Evolutionary conservation across 2,888 invertebrate species (phyloP), one percentile per base, ranked within the genome.

Genomic region (Epiblema foenella): DNA sequence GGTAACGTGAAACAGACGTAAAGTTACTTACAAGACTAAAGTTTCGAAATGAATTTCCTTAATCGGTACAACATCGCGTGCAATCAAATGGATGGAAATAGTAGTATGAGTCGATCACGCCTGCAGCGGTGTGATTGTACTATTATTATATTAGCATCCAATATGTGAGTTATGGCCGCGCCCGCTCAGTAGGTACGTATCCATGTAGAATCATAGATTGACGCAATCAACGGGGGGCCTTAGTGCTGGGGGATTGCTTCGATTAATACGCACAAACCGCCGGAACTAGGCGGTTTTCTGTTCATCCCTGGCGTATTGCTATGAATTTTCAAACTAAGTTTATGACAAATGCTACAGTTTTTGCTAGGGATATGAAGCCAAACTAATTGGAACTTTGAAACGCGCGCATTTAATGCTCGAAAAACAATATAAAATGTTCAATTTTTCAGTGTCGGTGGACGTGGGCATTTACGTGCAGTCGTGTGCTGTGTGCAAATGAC

Each of bases 401-500:
- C 9, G 15, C 54, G 54, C 24, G 18, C 54, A 39, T 39, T 64
- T 37, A 63, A 63, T 37, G 15, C 8, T 52, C 20, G 10, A 20
- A 39, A 64, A 37, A 54, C 54, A 54, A 64, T 54, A 64, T 42
- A 29, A 33, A 37, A 7, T 39, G 29, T 42, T 58, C 15, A 11
- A 65, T 64, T 69, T 65, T 69, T 69, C 66, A 66, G 54, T 70
- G 60, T 24, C 54, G 46, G 33, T 33, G 54, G n/a, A 46, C 33
- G 39, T 64, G 24, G 65, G 18, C 49, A 46, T 54, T 54, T 68
- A 60, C 37, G 60, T 54, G 66, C 49, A 60, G 42, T 37, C 66
- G 66, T 49, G 64, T 54, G 70, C 46, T 65, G 78, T 77, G 82
- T 85, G 82, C 79, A 86, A 86, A 86, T 85, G 85, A 85, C 80